These are phyloP conservation scores for Dryobates pubescens DNA, from an alignment of 2,797 vertebrate species.

Conservation along the genomic window DNA sequence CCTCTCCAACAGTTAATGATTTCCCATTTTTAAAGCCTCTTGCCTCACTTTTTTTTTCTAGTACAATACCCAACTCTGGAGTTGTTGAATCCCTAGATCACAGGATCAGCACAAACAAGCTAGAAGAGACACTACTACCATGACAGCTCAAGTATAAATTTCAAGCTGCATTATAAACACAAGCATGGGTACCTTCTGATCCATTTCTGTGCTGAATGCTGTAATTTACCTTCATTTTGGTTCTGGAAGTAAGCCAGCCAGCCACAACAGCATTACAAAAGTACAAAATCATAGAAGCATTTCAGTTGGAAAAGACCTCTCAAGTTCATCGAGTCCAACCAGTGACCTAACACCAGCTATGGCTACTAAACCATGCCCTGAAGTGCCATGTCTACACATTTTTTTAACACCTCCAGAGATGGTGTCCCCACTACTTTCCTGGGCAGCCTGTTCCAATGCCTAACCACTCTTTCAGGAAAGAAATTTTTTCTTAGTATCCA, in stretches of 20 bases:
- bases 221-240: constrained; percentile 56
- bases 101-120: not conserved
- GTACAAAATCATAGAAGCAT: not conserved
- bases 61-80: not conserved
- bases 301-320: no score
- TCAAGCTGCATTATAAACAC: constrained; percentile 32
- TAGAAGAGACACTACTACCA: not conserved
- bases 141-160: constrained; percentile 10
- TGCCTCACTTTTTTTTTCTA: not conserved
- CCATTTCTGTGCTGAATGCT: constrained; percentile 32
- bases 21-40: not conserved
- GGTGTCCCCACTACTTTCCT: no score
- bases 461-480: no score
- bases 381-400: no score
- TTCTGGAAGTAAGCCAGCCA: constrained; percentile 40
- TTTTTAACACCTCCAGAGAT: no score
- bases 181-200: constrained; percentile 38
- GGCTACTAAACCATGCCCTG: no score
- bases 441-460: no score
- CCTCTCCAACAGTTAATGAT: not conserved
- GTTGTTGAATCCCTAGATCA: not conserved
- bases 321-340: no score
- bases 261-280: constrained; percentile 37
- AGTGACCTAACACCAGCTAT: no score
- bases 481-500: no score